phyloP scores from a whole-genome alignment of 2,797 vertebrate species.

The Scyliorhinus canicula region DNA sequence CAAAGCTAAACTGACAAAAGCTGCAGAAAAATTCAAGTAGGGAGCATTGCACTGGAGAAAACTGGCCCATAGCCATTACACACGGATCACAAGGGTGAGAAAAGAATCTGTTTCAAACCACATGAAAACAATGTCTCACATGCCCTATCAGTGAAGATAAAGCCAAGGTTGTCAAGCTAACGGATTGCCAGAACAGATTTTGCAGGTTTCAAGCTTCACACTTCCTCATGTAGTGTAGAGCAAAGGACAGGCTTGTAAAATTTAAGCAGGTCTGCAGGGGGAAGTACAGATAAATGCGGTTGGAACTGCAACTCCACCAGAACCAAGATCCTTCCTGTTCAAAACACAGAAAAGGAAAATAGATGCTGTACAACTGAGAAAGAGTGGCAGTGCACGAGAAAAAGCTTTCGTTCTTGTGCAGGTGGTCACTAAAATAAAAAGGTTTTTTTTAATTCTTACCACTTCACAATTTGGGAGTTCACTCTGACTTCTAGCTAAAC shows the following conservation, averaged over 20 bases:
- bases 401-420: not conserved
- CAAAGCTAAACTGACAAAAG: not conserved
- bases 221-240: not conserved
- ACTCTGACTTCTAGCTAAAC: not conserved
- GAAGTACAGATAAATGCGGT: not conserved
- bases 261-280: not conserved
- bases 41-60: not conserved
- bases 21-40: not conserved
- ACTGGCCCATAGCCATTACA: not conserved
- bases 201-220: not conserved
- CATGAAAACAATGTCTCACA: not conserved
- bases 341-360: not conserved
- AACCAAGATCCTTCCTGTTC: not conserved
- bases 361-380: not conserved
- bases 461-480: not conserved
- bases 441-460: not conserved
- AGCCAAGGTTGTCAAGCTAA: not conserved
- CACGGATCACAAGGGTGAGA: not conserved
- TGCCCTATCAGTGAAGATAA: not conserved
- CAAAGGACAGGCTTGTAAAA: not conserved
- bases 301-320: not conserved
- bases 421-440: not conserved
- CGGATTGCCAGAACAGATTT: not conserved
- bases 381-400: not conserved
- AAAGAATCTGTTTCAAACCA: not conserved